These are phyloP conservation scores for Andrena trimmerana DNA, from an alignment of 2,888 invertebrate species.

Conservation along the genomic window DNA sequence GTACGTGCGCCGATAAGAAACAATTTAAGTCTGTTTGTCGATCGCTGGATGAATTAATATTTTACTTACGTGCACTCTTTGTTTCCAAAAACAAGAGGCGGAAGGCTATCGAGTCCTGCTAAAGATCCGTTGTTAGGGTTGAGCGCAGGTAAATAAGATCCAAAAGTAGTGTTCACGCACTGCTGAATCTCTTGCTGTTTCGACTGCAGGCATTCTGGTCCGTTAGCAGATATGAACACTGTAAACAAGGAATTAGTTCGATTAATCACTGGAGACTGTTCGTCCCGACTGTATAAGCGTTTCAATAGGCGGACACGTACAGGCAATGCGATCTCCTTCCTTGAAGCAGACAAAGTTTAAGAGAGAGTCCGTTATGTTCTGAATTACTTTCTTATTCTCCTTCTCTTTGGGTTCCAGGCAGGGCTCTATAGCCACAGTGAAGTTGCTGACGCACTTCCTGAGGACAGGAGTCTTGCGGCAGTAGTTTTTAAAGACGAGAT, in stretches of 20 bases:
- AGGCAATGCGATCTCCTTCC: constrained; percentile 93
- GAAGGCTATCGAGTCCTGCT: constrained; percentile 81
- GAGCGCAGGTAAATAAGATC: constrained; percentile 85
- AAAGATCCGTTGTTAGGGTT: constrained; percentile 54
- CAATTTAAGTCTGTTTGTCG: not conserved
- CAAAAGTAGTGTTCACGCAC: constrained; percentile 89
- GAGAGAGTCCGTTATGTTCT: constrained; percentile 90
- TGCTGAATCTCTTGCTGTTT: constrained; percentile 87
- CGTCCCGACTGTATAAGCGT: not conserved
- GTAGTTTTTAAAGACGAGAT: constrained; percentile 91
- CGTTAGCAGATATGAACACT: constrained; percentile 94
- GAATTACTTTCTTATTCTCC: constrained; percentile 87
- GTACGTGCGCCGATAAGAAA: constrained; percentile 20
- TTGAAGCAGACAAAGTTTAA: constrained; percentile 92
- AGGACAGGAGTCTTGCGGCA: constrained; percentile 88
- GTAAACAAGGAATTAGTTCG: constrained; percentile 71
- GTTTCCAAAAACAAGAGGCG: constrained; percentile 88
- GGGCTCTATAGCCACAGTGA: constrained; percentile 87
- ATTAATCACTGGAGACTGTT: not conserved
- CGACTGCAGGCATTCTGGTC: constrained; percentile 90
- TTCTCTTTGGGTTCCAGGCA: constrained; percentile 89
- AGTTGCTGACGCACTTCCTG: constrained; percentile 88
- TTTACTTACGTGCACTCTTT: constrained; percentile 86
- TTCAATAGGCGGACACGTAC: constrained; percentile 85
- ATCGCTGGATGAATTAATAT: not conserved